Evolutionary conservation across 2,888 invertebrate genomes (phyloP).

Genomic region (Dicyrtomina minuta): DNA sequence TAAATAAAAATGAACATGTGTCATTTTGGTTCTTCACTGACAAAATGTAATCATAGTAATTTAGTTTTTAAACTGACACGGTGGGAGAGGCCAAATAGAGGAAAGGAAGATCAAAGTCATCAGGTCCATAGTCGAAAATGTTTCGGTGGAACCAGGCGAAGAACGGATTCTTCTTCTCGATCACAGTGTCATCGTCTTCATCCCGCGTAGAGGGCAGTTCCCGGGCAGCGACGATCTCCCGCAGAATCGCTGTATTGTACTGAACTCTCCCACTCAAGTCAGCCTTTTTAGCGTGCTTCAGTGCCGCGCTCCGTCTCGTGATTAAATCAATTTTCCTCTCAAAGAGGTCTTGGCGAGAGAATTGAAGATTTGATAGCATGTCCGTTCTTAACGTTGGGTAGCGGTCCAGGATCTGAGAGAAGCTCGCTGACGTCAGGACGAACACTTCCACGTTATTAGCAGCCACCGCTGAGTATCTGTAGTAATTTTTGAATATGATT

Average conservation of each 20-base stretch:
- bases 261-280: not conserved
- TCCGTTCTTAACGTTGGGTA: no score
- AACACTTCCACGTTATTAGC: constrained; percentile 42
- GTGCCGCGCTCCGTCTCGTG: not conserved
- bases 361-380: not conserved
- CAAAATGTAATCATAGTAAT: no score
- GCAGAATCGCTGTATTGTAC: constrained; percentile 3
- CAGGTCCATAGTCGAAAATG: constrained; percentile 36
- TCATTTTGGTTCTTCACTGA: no score
- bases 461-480: constrained; percentile 45
- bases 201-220: constrained; percentile 14
- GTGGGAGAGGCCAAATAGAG: constrained; percentile 41
- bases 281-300: not conserved
- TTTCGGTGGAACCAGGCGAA: not conserved
- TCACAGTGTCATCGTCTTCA: constrained; percentile 14
- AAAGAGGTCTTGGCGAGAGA: not conserved
- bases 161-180: not conserved
- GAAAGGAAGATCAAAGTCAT: constrained; percentile 44
- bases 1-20: no score
- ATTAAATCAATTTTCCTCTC: constrained; percentile 23
- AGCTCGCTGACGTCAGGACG: constrained; percentile 41
- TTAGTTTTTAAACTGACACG: no score
- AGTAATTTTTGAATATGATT: not conserved
- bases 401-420: constrained; percentile 38
- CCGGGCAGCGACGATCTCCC: not conserved